Base-by-base conservation (phyloP, 1,140 invertebrate species). In the Habropoda laboriosa region DNA sequence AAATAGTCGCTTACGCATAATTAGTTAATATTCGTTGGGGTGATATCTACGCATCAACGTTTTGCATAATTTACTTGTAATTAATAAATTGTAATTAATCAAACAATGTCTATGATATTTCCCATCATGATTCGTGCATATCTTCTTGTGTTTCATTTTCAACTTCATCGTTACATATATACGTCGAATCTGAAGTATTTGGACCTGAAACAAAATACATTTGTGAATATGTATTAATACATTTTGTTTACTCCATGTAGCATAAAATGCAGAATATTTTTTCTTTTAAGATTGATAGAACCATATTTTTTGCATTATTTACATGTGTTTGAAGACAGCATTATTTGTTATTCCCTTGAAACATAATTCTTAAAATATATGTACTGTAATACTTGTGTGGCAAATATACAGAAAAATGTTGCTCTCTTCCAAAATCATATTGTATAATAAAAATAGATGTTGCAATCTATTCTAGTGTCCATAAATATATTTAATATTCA, bases 121-220 rank as follows among this genome's bases (percentile, higher is more conserved):
- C 45, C 10, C 18, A 51, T 66, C n/a, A 80, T 3, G 27, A 24
- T 49, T 61, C 68, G 10, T 80, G 73, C 71, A 21, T 21, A 30
- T 86, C 75, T 38, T 86, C 81, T 61, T 86, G 80, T 49, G 42
- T 57, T 55, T 86, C 85, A 12, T 57, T 77, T 45, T 86, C 77
- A 51, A 55, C 57, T 70, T 85, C 73, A 3, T 82, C 73, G 16
- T 82, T 86, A 73, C 76, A 83, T 77, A 86, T 86, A 30, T 58
- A 76, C 45, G 66, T 64, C 13, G 85, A 77, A 45, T 86, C 83
- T 55, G 83, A 76, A 64, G 79, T 60, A 66, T 35, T 79, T 60
- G 57, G 78, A 87, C 78, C 85, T 87, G 74, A 60, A 86, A 86
- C 45, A 57, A 24, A 70, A 70, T 40, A 61, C 42, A 7, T 30